phyloP scores from a whole-genome alignment of 2,888 invertebrate genomes.

The Aspidiotus rigidus region DNA sequence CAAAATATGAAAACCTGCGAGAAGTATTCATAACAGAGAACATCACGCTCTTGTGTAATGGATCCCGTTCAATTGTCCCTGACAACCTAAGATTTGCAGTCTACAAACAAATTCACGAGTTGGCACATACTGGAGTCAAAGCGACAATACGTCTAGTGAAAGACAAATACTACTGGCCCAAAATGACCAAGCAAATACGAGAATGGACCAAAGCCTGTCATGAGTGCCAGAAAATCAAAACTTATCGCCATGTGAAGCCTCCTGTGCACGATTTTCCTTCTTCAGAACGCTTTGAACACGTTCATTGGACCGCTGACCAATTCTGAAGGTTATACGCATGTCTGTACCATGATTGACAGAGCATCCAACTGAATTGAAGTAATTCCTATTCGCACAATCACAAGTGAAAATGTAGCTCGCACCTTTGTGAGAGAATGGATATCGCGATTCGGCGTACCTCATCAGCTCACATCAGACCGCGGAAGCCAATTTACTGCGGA shows the following conservation, averaged over 20 bases:
- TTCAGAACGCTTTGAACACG: slow-evolving; percentile 40
- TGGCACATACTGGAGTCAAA: slow-evolving; percentile 39
- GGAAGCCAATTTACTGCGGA: slow-evolving; percentile 42
- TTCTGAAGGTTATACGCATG: background rate
- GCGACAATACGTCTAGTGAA: slow-evolving; percentile 40
- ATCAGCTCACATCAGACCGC: slow-evolving; percentile 41
- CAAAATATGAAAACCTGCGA: background rate
- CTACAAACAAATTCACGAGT: slow-evolving; percentile 37
- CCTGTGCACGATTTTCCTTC: slow-evolving; percentile 38
- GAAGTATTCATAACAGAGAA: background rate
- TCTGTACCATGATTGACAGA: slow-evolving; percentile 16
- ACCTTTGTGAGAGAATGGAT: slow-evolving; percentile 41
- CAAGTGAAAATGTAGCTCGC: background rate
- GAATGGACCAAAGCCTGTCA: slow-evolving; percentile 41
- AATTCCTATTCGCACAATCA: background rate
- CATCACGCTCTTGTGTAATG: no score
- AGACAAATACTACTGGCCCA: slow-evolving; percentile 41
- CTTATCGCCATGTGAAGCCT: slow-evolving; percentile 40
- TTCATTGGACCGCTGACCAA: slow-evolving; percentile 38
- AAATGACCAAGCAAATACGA: slow-evolving; percentile 37
- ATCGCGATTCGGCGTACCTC: slow-evolving; percentile 43
- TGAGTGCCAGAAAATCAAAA: slow-evolving; percentile 41
- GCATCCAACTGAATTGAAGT: slow-evolving; percentile 20
- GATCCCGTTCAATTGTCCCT: slow-evolving; percentile 21
- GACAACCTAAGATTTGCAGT: background rate